Evolutionary conservation across 2,113 vertebrate genomes (phyloP).

Genomic region (Furnarius figulus): DNA sequence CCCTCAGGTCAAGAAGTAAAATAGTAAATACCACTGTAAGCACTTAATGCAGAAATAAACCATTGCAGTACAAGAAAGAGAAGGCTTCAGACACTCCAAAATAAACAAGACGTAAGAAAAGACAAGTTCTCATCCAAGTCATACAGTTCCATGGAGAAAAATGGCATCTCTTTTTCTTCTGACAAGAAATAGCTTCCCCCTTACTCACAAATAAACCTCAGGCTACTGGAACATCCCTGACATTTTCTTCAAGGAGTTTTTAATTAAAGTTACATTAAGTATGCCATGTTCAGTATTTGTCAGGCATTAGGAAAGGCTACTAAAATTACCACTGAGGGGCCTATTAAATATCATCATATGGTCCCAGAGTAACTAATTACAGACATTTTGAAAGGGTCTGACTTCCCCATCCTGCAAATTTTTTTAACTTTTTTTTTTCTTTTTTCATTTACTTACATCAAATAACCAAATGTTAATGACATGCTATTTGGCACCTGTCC

Average conservation of each 20-base stretch:
- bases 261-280: constrained; percentile 80
- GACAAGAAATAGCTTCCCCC: neutral
- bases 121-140: neutral
- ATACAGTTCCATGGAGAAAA: neutral
- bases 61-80: neutral
- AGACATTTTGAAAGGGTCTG: constrained; percentile 66
- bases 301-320: constrained; percentile 70
- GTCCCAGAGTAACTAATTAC: constrained; percentile 77
- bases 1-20: neutral
- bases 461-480: constrained; percentile 60
- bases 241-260: constrained; percentile 77
- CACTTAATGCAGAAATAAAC: neutral
- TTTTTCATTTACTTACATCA: constrained; percentile 56
- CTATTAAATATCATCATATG: constrained; percentile 69
- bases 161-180: neutral
- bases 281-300: constrained; percentile 66
- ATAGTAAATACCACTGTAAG: neutral
- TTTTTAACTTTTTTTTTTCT: neutral
- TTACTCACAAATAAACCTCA: constrained; percentile 19
- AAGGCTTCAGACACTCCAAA: neutral
- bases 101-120: neutral
- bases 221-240: constrained; percentile 69
- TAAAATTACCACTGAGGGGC: constrained; percentile 71
- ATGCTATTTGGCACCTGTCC: neutral
- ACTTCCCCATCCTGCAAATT: constrained; percentile 31